These are phyloP conservation scores for Zelleria hepariella DNA, from an alignment of 2,888 invertebrate genomes.

Conservation along the genomic window DNA sequence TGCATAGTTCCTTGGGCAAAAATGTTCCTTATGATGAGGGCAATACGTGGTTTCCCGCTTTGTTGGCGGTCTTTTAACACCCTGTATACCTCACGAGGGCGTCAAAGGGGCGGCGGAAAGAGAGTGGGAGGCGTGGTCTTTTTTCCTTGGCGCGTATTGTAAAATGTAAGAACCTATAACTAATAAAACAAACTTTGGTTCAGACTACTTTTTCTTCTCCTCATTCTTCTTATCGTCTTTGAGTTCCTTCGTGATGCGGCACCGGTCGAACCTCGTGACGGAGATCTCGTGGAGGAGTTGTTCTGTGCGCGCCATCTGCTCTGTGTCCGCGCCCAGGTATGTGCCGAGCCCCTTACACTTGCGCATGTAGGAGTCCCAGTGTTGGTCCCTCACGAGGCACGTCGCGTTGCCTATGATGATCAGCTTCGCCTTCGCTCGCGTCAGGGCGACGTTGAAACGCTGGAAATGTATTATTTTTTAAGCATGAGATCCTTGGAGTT, in stretches of 20 bases:
- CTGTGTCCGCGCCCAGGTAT: constrained; percentile 41
- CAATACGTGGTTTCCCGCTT: no score
- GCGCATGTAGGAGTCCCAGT: constrained; percentile 49
- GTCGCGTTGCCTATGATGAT: constrained; percentile 71
- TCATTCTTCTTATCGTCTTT: not conserved
- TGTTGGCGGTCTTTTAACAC: no score
- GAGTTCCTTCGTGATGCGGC: not conserved
- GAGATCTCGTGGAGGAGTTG: not conserved
- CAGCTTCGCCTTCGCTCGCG: constrained; percentile 79
- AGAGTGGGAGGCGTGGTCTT: no score
- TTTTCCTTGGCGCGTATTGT: no score
- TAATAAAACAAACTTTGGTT: not conserved
- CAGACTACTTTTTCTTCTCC: not conserved
- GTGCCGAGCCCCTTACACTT: constrained; percentile 31
- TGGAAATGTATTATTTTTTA: no score
- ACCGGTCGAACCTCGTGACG: not conserved
- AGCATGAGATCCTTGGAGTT: no score
- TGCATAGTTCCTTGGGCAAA: no score
- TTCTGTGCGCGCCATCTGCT: not conserved
- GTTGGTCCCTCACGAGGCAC: constrained; percentile 38
- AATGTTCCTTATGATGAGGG: no score
- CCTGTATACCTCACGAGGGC: no score
- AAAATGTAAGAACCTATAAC: no score
- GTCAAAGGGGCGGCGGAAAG: no score
- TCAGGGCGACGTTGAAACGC: constrained; percentile 83